Percentiles rank a stretch among this genome's conserved stretches.
Evolutionary conservation across 2,113 vertebrate species (phyloP).

Genomic region (Trogon melanurus): DNA sequence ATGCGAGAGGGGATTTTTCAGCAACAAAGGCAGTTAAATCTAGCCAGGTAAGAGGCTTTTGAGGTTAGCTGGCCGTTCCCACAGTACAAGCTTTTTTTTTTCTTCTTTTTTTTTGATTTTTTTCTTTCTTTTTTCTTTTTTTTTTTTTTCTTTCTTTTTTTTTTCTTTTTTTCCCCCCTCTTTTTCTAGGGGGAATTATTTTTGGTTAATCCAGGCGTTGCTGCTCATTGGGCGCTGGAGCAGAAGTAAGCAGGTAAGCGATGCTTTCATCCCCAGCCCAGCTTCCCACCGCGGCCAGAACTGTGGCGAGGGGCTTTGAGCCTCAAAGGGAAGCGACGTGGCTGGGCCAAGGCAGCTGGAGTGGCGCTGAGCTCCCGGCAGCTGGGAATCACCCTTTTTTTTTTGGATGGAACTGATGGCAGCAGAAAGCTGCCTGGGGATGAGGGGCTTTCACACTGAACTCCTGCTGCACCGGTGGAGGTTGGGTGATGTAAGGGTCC

Average conservation of each 20-base stretch:
- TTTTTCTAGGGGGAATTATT: conserved; percentile 55
- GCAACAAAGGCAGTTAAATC: conserved; percentile 67
- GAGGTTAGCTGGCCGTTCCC: conserved; percentile 18
- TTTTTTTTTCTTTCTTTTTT: too few relatives aligned
- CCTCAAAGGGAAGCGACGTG: background rate
- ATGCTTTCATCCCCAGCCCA: background rate
- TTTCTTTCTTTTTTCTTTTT: background rate
- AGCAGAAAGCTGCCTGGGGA: background rate
- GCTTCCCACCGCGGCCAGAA: background rate
- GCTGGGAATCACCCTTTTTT: background rate
- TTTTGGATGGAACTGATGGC: background rate
- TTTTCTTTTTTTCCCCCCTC: background rate
- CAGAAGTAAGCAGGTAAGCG: conserved; percentile 53
- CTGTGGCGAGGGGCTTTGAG: conserved; percentile 16
- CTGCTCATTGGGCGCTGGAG: conserved; percentile 40
- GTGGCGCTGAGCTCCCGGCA: background rate
- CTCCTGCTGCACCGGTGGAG: fast-evolving
- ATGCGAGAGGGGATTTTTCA: conserved; percentile 44
- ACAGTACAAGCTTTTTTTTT: background rate
- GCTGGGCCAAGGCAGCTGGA: background rate
- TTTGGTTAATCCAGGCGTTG: conserved; percentile 22
- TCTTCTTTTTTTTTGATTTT: background rate
- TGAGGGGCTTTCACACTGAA: background rate
- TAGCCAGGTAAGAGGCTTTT: conserved; percentile 60
- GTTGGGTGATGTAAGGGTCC: background rate